A percentile compares a stretch with the other conserved stretches of the same genome.
Evolutionary conservation across 2,797 vertebrate species (phyloP).

Genomic region (Microtus californicus): DNA sequence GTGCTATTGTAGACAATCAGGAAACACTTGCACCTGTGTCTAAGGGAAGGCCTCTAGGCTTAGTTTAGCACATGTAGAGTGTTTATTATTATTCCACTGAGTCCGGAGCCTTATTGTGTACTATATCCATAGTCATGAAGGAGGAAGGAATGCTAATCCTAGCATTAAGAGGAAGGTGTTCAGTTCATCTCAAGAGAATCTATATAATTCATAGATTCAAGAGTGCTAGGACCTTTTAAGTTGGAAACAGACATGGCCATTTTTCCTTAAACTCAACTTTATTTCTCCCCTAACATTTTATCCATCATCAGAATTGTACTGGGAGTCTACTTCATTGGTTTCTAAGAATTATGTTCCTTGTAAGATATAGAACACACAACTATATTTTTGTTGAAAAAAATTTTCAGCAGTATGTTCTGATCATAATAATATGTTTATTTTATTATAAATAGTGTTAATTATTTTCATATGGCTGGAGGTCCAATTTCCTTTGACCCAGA

Average conservation of each 20-base stretch:
- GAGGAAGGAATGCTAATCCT: neutral
- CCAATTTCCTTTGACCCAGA: slow-evolving; percentile 31
- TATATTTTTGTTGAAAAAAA: neutral
- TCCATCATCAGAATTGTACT: neutral
- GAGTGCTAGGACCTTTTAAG: slow-evolving; percentile 1
- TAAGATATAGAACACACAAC: neutral
- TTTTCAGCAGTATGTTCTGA: neutral
- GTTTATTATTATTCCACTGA: neutral
- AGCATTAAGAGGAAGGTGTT: neutral
- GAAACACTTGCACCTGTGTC: neutral
- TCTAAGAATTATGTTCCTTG: slow-evolving; percentile 6
- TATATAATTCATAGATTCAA: slow-evolving; percentile 4
- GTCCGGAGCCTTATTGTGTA: neutral
- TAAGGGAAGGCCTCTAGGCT: neutral
- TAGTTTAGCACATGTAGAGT: neutral
- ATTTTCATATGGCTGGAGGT: neutral
- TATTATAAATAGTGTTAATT: slow-evolving; percentile 25
- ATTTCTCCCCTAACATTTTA: neutral
- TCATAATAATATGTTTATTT: neutral
- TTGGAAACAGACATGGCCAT: neutral
- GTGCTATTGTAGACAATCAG: slow-evolving; percentile 7
- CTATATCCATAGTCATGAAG: neutral
- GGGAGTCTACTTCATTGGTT: neutral
- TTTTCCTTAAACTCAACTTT: neutral
- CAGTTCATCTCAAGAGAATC: neutral